These are phyloP conservation scores for Xylota segnis DNA, from an alignment of 2,888 invertebrate genomes.

Conservation along the genomic window DNA sequence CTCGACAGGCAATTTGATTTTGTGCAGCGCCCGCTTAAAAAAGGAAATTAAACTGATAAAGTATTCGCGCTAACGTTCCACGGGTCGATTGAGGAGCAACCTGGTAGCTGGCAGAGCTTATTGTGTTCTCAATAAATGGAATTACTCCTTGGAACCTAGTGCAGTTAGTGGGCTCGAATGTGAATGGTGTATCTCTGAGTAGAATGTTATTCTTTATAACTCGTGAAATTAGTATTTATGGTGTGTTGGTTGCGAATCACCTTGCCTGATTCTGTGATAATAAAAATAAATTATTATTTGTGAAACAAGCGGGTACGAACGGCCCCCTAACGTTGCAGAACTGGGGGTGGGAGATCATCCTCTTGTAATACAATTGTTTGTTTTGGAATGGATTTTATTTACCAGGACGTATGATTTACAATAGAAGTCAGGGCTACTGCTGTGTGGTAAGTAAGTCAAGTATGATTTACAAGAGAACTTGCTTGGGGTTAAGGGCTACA, in stretches of 20 bases:
- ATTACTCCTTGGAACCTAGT: slow-evolving; percentile 52
- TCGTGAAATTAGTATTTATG: slow-evolving; percentile 85
- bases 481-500: too few relatives aligned
- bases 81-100: slow-evolving; percentile 62
- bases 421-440: background rate
- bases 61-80: slow-evolving; percentile 71
- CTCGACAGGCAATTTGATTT: slow-evolving; percentile 75
- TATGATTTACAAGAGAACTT: slow-evolving; percentile 6
- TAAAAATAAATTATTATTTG: slow-evolving; percentile 77
- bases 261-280: slow-evolving; percentile 70
- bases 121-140: slow-evolving; percentile 62
- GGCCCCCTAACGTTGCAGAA: background rate
- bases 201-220: slow-evolving; percentile 83
- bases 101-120: slow-evolving; percentile 30
- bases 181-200: slow-evolving; percentile 68
- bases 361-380: slow-evolving; percentile 21
- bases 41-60: slow-evolving; percentile 78
- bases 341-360: slow-evolving; percentile 26
- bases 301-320: background rate
- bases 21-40: slow-evolving; percentile 72
- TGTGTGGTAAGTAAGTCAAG: background rate
- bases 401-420: slow-evolving; percentile 27
- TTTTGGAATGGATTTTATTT: slow-evolving; percentile 20
- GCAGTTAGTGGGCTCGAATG: slow-evolving; percentile 53
- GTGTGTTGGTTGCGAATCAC: slow-evolving; percentile 69